Evolutionary conservation across 2,797 vertebrate species (phyloP).

Genomic region (Etheostoma perlongum): DNA sequence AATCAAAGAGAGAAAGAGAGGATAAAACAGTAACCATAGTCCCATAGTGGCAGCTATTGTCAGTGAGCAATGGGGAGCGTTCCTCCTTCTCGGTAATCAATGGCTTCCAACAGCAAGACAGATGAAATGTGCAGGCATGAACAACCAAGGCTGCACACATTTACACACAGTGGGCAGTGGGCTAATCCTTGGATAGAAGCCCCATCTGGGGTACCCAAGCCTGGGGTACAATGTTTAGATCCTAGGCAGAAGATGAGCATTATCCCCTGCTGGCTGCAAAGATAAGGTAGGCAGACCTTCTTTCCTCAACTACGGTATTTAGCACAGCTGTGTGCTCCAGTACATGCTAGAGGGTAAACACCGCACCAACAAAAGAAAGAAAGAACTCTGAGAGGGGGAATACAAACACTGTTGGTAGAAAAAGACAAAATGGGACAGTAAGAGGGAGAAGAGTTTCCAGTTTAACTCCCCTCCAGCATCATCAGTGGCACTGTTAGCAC

Average conservation of each 20-base stretch:
- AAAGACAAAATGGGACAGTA: constrained; percentile 40
- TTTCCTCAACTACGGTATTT: constrained; percentile 59
- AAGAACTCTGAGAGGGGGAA: constrained; percentile 41
- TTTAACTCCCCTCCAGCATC: constrained; percentile 38
- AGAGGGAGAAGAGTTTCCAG: constrained; percentile 33
- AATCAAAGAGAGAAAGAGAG: constrained; percentile 23
- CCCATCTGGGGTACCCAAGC: constrained; percentile 47
- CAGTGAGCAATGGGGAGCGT: constrained; percentile 36
- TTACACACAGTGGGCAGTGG: constrained; percentile 43
- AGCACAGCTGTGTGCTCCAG: constrained; percentile 58
- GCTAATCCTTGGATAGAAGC: constrained; percentile 66
- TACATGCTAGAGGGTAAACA: constrained; percentile 32
- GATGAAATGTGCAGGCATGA: constrained; percentile 63
- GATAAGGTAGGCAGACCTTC: constrained; percentile 72
- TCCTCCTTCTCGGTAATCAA: constrained; percentile 47
- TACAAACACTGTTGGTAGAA: constrained; percentile 21
- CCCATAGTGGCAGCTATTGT: constrained; percentile 48
- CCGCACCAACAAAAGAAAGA: constrained; percentile 25
- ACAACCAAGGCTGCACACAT: constrained; percentile 37
- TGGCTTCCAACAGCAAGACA: constrained; percentile 59
- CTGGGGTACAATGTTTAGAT: constrained; percentile 64
- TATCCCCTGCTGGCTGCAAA: constrained; percentile 79
- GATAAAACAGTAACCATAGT: constrained; percentile 61
- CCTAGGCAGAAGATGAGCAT: constrained; percentile 64
- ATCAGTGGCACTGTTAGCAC: constrained; percentile 28